A percentile compares a stretch with the other conserved stretches of the same genome.
Conservation (phyloP, 1,140 invertebrate species). For the Heliothis subflexa region DNA sequence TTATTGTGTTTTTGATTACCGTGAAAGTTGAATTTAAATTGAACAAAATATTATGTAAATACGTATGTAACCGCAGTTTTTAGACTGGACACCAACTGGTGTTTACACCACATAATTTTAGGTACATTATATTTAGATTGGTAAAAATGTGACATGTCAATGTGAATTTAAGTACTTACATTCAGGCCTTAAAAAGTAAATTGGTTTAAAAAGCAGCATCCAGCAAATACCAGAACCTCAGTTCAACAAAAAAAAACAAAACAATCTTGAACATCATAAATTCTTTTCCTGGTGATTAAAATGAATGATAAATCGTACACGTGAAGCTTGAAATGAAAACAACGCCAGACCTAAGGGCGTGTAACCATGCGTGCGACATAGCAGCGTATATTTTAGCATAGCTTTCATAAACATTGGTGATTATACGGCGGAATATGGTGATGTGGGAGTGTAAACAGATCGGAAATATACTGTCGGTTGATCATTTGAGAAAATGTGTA, state of each 20-base stretch:
- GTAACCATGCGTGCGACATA: slow-evolving; percentile 29
- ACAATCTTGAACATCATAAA: slow-evolving; percentile 3
- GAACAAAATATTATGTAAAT: background rate
- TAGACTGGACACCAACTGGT: background rate
- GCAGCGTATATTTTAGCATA: slow-evolving; percentile 36
- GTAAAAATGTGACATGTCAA: background rate
- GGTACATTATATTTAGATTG: background rate
- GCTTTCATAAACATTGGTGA: slow-evolving; percentile 23
- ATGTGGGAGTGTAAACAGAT: slow-evolving; percentile 16
- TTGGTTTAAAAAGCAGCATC: too few species aligned
- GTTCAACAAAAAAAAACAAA: background rate
- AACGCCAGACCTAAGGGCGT: slow-evolving; percentile 31
- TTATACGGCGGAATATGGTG: slow-evolving; percentile 4
- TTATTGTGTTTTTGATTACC: slow-evolving; percentile 10
- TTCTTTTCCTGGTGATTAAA: slow-evolving; percentile 25
- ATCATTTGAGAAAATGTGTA: background rate
- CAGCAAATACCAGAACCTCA: background rate
- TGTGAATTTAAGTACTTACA: background rate
- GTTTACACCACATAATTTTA: background rate
- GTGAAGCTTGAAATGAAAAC: slow-evolving; percentile 22
- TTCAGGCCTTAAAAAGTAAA: too few species aligned
- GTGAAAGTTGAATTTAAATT: background rate
- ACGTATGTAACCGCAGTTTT: too few species aligned
- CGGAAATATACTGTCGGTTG: background rate
- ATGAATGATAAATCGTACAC: slow-evolving; percentile 28